Percentiles rank a stretch among this genome's conserved stretches.
phyloP scores from a whole-genome alignment of 2,797 vertebrate species.

The Botia kubotai region DNA sequence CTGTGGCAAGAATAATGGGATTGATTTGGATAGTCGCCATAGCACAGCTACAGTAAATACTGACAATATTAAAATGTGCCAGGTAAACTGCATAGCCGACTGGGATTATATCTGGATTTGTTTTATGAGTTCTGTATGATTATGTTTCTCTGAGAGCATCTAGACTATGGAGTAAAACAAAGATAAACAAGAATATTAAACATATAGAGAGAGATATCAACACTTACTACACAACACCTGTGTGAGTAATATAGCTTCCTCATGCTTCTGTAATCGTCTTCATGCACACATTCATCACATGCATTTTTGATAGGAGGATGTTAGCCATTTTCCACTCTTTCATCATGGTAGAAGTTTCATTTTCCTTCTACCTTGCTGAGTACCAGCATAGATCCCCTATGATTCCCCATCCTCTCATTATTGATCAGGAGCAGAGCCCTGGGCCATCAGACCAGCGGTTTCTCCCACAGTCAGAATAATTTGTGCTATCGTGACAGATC shows the following conservation, averaged over 20 bases:
- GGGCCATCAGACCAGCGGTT: slow-evolving; percentile 39
- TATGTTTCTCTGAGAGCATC: background rate
- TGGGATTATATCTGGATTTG: slow-evolving; percentile 35
- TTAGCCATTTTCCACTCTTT: slow-evolving; percentile 70
- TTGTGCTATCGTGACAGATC: slow-evolving; percentile 27
- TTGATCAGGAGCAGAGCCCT: slow-evolving; percentile 46
- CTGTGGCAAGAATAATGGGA: slow-evolving; percentile 42
- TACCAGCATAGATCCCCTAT: slow-evolving; percentile 41
- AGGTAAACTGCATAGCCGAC: slow-evolving; percentile 21
- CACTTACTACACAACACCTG: background rate
- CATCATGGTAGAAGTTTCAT: slow-evolving; percentile 31
- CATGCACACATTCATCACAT: slow-evolving; percentile 66
- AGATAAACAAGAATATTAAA: background rate
- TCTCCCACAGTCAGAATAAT: slow-evolving; percentile 35
- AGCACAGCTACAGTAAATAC: slow-evolving; percentile 29
- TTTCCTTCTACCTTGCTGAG: slow-evolving; percentile 15
- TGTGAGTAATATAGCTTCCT: slow-evolving; percentile 14
- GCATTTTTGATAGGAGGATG: slow-evolving; percentile 72
- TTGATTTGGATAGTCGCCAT: slow-evolving; percentile 37
- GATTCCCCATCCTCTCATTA: slow-evolving; percentile 39
- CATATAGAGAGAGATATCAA: too few relatives aligned
- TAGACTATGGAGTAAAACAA: background rate
- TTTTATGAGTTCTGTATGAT: background rate
- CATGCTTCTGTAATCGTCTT: slow-evolving; percentile 57
- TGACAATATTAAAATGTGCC: slow-evolving; percentile 36